A percentile compares a stretch with the other conserved stretches of the same genome.
phyloP scores from a whole-genome alignment of 2,797 vertebrate species.

The Spheniscus humboldti region DNA sequence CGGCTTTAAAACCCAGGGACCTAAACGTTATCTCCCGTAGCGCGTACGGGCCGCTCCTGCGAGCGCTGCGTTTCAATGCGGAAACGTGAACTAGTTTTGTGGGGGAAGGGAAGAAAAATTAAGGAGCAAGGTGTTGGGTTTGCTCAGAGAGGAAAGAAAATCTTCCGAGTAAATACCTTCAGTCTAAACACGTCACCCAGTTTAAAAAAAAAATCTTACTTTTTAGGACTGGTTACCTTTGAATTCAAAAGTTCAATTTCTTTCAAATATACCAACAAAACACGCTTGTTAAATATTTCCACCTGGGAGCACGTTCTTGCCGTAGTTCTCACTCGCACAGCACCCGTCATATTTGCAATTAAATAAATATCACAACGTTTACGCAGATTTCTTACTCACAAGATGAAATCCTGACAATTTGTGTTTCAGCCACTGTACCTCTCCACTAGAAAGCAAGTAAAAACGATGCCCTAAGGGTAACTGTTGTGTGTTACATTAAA shows the following conservation, averaged over 20 bases:
- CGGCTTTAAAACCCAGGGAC: slow-evolving; percentile 44
- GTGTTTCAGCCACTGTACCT: background rate
- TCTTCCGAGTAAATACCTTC: background rate
- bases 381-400: background rate
- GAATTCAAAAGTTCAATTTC: background rate
- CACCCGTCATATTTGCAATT: background rate
- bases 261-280: background rate
- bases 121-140: background rate
- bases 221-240: background rate
- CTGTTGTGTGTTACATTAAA: background rate
- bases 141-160: background rate
- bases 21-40: background rate
- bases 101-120: background rate
- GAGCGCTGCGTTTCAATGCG: background rate
- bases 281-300: background rate
- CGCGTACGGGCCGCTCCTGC: background rate
- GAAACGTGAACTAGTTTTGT: background rate
- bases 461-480: background rate
- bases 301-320: background rate
- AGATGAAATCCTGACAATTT: background rate
- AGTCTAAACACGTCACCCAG: background rate
- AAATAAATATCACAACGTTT: background rate
- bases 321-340: background rate
- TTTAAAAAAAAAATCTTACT: background rate
- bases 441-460: background rate